These are phyloP conservation scores for Nycticryphes semicollaris DNA, from an alignment of 2,113 vertebrate genomes.

Conservation along the genomic window DNA sequence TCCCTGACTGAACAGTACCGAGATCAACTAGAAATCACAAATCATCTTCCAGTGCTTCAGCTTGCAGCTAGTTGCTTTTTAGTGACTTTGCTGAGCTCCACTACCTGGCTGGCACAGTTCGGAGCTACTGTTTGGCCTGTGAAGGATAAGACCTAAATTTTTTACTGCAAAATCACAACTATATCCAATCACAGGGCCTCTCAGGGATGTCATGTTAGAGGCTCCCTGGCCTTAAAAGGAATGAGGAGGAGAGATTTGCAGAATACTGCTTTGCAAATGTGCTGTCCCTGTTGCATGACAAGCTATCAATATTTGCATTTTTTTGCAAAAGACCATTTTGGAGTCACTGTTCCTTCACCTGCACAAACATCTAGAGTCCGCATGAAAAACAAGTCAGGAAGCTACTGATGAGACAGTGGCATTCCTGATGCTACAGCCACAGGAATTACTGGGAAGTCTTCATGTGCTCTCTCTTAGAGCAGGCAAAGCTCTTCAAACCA, in stretches of 20 bases:
- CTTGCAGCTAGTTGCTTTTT: background rate
- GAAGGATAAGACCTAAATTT: background rate
- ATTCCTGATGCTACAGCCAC: background rate
- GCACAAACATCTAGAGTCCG: background rate
- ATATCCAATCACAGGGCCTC: background rate
- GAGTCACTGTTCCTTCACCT: conserved; percentile 42
- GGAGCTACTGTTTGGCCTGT: background rate
- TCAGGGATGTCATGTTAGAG: background rate
- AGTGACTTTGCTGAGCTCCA: background rate
- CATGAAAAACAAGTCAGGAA: background rate
- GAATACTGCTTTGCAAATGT: background rate
- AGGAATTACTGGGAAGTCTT: background rate
- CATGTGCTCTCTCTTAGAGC: background rate
- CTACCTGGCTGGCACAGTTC: background rate
- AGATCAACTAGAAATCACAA: background rate
- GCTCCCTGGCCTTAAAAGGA: background rate
- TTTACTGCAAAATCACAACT: background rate
- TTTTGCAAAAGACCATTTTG: conserved; percentile 56
- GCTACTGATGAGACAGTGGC: background rate
- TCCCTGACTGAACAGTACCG: background rate
- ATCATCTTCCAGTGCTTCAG: background rate
- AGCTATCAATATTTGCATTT: conserved; percentile 52
- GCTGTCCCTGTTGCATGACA: background rate
- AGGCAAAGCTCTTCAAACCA: background rate
- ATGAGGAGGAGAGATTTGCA: background rate